phyloP scores from a whole-genome alignment of 2,797 vertebrate genomes.

The Siniperca scherzeri region DNA sequence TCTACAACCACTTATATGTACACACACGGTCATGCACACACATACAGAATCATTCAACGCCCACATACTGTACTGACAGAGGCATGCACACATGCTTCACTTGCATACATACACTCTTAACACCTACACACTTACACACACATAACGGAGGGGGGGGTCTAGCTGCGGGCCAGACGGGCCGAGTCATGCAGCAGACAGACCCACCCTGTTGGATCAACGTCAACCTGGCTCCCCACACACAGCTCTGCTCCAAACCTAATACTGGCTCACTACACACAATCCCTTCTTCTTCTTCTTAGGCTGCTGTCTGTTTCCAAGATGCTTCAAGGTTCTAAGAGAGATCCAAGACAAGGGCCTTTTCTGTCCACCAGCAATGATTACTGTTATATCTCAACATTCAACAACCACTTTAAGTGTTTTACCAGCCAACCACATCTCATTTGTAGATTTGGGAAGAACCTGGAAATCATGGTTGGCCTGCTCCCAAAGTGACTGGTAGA shows the following conservation, averaged over 20 bases:
- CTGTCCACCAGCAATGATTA: conserved; percentile 32
- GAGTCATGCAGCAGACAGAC: conserved; percentile 78
- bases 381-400: conserved; percentile 51
- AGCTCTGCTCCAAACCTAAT: conserved; percentile 70
- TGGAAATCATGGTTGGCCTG: conserved; percentile 50
- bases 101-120: conserved; percentile 28
- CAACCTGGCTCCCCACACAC: conserved; percentile 69
- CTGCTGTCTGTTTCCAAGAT: conserved; percentile 63
- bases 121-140: conserved; percentile 18
- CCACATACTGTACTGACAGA: conserved; percentile 16
- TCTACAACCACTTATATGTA: conserved; percentile 5
- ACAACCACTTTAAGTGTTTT: conserved; percentile 60
- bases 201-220: conserved; percentile 75
- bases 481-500: conserved; percentile 54
- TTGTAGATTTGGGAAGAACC: conserved; percentile 53
- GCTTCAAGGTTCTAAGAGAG: conserved; percentile 48
- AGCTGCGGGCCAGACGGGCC: conserved; percentile 68
- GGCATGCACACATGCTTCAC: conserved; percentile 12
- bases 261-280: conserved; percentile 63
- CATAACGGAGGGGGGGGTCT: conserved; percentile 20
- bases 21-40: background rate
- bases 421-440: conserved; percentile 53
- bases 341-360: conserved; percentile 57
- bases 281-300: conserved; percentile 49
- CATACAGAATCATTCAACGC: conserved; percentile 22